Evolutionary conservation across 35 echinoderm and acorn worm species (phyloP).

Genomic region (Stichopus chloronotus): DNA sequence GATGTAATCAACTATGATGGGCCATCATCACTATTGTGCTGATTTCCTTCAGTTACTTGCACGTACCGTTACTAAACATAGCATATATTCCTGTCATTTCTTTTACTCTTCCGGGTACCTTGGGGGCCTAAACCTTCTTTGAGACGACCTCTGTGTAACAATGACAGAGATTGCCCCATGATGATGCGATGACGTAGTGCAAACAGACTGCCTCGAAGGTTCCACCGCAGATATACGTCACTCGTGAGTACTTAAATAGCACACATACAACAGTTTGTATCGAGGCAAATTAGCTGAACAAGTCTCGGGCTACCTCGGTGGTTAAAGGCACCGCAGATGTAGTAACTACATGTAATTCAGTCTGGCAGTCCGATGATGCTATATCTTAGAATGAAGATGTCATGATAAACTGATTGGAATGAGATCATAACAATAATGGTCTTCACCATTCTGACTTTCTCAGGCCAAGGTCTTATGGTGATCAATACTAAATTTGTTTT

Average conservation of each 20-base stretch:
- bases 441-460: neutral
- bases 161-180: neutral
- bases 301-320: constrained; percentile 8
- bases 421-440: neutral
- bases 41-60: too few species aligned
- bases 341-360: neutral
- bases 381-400: neutral
- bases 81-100: too few species aligned
- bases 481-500: neutral
- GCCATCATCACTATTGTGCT: too few species aligned
- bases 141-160: neutral
- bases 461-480: neutral
- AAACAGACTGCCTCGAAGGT: constrained; percentile 16
- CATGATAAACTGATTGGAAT: neutral
- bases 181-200: constrained; percentile 16
- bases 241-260: neutral
- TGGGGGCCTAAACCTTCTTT: too few species aligned
- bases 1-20: too few species aligned
- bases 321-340: neutral
- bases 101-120: too few species aligned
- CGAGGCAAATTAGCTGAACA: constrained; percentile 4
- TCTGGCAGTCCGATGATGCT: neutral
- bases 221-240: neutral
- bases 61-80: too few species aligned
- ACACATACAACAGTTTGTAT: constrained; percentile 2